phyloP scores from a whole-genome alignment of 2,797 vertebrate species.

The Melanotaenia trifasciata region DNA sequence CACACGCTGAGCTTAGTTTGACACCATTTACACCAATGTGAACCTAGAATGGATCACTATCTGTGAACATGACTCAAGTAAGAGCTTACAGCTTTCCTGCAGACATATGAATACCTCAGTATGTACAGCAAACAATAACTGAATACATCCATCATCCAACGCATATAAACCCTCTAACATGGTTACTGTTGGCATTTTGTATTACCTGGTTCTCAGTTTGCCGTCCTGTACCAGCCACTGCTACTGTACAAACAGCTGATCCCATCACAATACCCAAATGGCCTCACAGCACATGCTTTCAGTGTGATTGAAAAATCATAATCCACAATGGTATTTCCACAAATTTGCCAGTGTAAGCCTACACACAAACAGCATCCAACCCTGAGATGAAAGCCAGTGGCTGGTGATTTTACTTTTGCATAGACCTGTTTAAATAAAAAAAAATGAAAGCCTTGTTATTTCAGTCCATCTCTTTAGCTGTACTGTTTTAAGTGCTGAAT shows the following conservation, averaged over 20 bases:
- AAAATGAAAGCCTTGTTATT: conserved; percentile 26
- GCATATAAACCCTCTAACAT: conserved; percentile 25
- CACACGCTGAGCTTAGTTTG: conserved; percentile 62
- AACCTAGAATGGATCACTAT: conserved; percentile 61
- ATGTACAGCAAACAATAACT: conserved; percentile 27
- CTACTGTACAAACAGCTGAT: conserved; percentile 74
- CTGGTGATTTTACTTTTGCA: conserved; percentile 25
- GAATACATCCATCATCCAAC: conserved; percentile 14
- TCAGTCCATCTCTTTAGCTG: conserved; percentile 1
- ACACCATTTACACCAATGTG: conserved; percentile 69
- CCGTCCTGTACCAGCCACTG: conserved; percentile 62
- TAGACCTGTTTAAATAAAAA: conserved; percentile 34
- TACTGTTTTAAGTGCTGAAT: conserved; percentile 11
- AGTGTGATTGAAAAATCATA: conserved; percentile 69
- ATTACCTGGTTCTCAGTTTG: conserved; percentile 24
- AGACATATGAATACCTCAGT: conserved; percentile 32
- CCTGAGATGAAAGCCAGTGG: conserved; percentile 27
- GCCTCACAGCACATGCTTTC: conserved; percentile 64
- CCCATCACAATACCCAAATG: conserved; percentile 64
- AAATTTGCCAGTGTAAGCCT: conserved; percentile 23
- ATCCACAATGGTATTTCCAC: conserved; percentile 62
- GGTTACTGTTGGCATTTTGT: conserved; percentile 37
- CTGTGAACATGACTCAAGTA: conserved; percentile 52
- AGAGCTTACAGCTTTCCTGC: conserved; percentile 36
- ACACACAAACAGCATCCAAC: conserved; percentile 33